phyloP scores from a whole-genome alignment of 2,797 vertebrate genomes.

The Rhinella marina region DNA sequence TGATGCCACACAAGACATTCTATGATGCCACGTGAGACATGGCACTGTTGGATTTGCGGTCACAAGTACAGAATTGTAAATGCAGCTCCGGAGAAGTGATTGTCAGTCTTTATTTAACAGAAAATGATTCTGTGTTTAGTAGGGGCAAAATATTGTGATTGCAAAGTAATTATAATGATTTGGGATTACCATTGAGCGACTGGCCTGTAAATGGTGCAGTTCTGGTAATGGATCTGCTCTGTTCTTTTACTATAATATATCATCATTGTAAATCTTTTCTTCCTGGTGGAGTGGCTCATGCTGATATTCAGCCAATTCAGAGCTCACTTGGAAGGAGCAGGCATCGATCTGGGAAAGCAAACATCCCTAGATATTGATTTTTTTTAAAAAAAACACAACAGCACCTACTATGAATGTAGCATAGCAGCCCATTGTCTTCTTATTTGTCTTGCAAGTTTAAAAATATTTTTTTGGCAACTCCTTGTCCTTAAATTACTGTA shows the following conservation, averaged over 20 bases:
- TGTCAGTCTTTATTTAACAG: neutral
- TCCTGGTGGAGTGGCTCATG: neutral
- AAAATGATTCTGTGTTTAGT: neutral
- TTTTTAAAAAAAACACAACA: neutral
- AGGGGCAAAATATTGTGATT: neutral
- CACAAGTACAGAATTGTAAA: neutral
- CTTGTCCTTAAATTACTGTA: no score
- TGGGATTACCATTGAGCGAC: neutral
- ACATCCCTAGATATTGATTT: neutral
- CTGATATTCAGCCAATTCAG: conserved; percentile 2
- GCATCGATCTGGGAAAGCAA: neutral
- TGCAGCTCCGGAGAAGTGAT: neutral
- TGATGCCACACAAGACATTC: no score
- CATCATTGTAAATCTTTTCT: neutral
- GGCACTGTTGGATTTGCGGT: no score
- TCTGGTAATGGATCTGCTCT: neutral
- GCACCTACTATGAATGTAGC: neutral
- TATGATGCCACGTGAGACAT: no score
- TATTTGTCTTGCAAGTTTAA: neutral
- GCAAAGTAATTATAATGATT: neutral
- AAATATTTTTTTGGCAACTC: no score
- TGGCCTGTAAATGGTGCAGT: neutral
- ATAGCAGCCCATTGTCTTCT: neutral
- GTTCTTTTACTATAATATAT: neutral
- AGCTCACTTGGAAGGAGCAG: neutral